Percentiles rank a stretch among this genome's conserved stretches.
These are phyloP conservation scores for Lasius platythorax DNA, from an alignment of 2,888 invertebrate genomes.

Conservation along the genomic window DNA sequence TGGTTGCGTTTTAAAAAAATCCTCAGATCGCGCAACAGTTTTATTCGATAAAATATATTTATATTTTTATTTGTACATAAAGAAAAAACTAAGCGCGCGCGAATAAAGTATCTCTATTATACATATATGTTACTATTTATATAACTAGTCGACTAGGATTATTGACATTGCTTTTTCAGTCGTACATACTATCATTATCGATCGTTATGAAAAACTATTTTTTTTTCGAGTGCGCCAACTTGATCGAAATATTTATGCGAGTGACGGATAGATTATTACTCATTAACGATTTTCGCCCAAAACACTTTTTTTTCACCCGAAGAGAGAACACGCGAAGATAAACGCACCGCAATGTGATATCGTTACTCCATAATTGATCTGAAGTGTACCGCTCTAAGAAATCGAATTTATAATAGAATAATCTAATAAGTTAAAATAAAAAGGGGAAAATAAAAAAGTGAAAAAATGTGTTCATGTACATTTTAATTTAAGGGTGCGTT, in stretches of 20 bases:
- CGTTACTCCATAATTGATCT: neutral
- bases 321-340: neutral
- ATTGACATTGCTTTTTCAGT: neutral
- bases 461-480: neutral
- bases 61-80: no score
- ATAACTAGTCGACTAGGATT: neutral
- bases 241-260: neutral
- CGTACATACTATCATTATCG: neutral
- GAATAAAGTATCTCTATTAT: neutral
- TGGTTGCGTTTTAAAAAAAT: no score
- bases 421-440: neutral
- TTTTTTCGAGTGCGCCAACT: neutral
- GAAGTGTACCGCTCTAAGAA: neutral
- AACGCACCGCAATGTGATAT: no score
- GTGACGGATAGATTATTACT: neutral
- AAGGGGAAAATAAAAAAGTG: neutral
- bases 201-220: neutral
- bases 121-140: neutral
- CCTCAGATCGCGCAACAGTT: no score
- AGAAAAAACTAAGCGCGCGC: neutral
- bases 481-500: constrained; percentile 88
- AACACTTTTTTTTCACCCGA: neutral
- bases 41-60: no score
- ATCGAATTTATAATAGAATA: neutral
- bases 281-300: neutral